Evolutionary conservation across 2,797 vertebrate genomes (phyloP).

Genomic region (Paramormyrops hopkinsi): DNA sequence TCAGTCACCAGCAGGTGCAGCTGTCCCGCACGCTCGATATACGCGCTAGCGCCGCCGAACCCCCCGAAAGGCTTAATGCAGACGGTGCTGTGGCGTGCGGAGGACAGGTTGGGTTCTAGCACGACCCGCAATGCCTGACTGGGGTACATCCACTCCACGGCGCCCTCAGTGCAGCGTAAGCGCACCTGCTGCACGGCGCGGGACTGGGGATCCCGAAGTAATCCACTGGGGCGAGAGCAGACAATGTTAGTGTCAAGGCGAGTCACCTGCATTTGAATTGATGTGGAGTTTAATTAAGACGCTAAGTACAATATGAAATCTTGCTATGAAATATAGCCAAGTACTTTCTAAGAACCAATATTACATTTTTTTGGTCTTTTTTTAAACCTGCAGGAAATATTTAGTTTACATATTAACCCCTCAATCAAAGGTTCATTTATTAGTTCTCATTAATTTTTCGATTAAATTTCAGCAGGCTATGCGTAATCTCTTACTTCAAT

Average conservation of each 20-base stretch:
- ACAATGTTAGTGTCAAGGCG: background rate
- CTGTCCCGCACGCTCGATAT: slow-evolving; percentile 53
- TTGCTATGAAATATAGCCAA: background rate
- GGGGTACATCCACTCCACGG: slow-evolving; percentile 67
- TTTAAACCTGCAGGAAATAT: background rate
- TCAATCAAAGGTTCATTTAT: background rate
- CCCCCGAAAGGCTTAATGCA: slow-evolving; percentile 62
- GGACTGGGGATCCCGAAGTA: slow-evolving; percentile 47
- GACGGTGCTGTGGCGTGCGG: slow-evolving; percentile 38
- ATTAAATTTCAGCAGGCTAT: background rate
- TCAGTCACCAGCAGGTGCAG: slow-evolving; percentile 58
- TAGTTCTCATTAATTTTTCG: background rate
- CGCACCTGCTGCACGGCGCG: slow-evolving; percentile 65
- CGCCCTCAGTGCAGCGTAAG: slow-evolving; percentile 65
- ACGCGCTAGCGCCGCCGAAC: slow-evolving; percentile 61
- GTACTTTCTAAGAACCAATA: background rate
- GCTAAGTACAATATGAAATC: background rate
- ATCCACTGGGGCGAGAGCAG: slow-evolving; percentile 47
- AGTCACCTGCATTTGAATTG: background rate
- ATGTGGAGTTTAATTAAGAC: background rate
- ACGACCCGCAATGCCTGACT: slow-evolving; percentile 60
- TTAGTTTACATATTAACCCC: background rate
- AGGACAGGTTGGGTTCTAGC: slow-evolving; percentile 63
- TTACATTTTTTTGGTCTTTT: background rate
- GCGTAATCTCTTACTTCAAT: background rate